Percentiles rank a stretch among this genome's conserved stretches.
phyloP scores from a whole-genome alignment of 2,797 vertebrate genomes.

The Oophaga sylvatica region DNA sequence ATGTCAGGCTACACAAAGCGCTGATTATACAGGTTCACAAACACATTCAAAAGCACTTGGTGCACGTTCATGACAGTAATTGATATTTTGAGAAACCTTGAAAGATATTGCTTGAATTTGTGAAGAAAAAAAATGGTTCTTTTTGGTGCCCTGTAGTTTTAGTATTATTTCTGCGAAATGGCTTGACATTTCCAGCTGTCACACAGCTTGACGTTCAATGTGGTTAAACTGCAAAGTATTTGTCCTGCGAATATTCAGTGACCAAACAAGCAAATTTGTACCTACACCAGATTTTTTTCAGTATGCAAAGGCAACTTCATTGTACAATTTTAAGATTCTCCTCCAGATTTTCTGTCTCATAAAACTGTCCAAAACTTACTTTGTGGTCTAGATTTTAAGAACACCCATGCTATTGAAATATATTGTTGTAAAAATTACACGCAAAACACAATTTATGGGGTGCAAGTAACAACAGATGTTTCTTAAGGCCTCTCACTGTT shows the following conservation, averaged over 20 bases:
- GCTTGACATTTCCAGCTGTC: slow-evolving; percentile 50
- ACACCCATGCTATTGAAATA: slow-evolving; percentile 45
- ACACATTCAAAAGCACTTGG: neutral
- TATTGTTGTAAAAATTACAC: slow-evolving; percentile 54
- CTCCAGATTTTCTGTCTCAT: slow-evolving; percentile 53
- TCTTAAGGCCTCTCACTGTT: slow-evolving; percentile 48
- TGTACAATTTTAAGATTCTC: slow-evolving; percentile 38
- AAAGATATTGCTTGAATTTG: slow-evolving; percentile 14
- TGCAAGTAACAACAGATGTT: slow-evolving; percentile 50
- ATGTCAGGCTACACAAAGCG: too few relatives aligned
- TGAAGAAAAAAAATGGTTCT: slow-evolving; percentile 13
- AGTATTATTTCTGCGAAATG: slow-evolving; percentile 33
- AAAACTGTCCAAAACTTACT: slow-evolving; percentile 52
- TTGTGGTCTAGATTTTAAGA: slow-evolving; percentile 38
- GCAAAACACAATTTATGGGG: slow-evolving; percentile 47
- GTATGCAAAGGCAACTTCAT: slow-evolving; percentile 49
- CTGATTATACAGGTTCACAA: neutral
- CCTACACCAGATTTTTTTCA: slow-evolving; percentile 37
- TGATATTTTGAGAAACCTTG: slow-evolving; percentile 6
- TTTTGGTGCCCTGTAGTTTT: slow-evolving; percentile 25
- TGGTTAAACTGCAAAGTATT: slow-evolving; percentile 38
- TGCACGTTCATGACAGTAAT: slow-evolving; percentile 3
- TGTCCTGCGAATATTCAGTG: slow-evolving; percentile 41
- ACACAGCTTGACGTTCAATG: slow-evolving; percentile 42
- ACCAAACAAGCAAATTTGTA: slow-evolving; percentile 39